Evolutionary conservation across 2,797 vertebrate genomes (phyloP).

Genomic region (Argyrosomus regius): DNA sequence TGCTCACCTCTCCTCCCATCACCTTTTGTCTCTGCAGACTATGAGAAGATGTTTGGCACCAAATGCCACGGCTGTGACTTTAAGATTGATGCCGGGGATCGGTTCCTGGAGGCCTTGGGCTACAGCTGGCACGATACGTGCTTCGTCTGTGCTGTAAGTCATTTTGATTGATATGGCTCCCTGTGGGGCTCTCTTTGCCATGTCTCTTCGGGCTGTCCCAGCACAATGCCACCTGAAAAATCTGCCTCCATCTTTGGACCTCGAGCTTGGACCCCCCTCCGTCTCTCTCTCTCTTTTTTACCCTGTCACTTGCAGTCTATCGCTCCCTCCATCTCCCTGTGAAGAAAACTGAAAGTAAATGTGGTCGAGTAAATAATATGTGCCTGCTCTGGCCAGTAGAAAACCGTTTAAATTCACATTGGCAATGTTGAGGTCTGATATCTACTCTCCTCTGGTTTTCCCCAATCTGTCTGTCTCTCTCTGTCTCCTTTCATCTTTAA

Average conservation of each 20-base stretch:
- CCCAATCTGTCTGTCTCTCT: conserved; percentile 56
- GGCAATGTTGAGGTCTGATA: conserved; percentile 55
- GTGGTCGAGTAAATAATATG: conserved; percentile 52
- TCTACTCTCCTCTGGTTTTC: conserved; percentile 46
- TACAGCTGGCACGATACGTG: conserved; percentile 99
- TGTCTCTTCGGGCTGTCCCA: conserved; percentile 48
- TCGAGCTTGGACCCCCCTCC: neutral
- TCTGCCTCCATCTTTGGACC: conserved; percentile 54
- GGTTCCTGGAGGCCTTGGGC: conserved; percentile 98
- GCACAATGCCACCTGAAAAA: conserved; percentile 68
- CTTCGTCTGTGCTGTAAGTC: conserved; percentile 98
- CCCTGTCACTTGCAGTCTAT: conserved; percentile 51
- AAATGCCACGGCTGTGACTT: conserved; percentile 99
- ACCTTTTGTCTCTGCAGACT: conserved; percentile 84
- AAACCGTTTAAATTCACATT: conserved; percentile 53
- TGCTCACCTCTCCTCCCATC: neutral
- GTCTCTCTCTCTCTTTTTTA: conserved; percentile 12
- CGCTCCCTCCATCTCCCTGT: conserved; percentile 30
- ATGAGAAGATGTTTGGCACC: conserved; percentile 99
- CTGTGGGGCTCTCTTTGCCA: conserved; percentile 54
- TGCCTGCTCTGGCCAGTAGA: conserved; percentile 35
- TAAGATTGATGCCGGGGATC: conserved; percentile 98
- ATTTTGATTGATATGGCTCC: conserved; percentile 77
- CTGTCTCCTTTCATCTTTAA: conserved; percentile 74
- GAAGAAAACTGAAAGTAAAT: conserved; percentile 49